These are phyloP conservation scores for Sinocyclocheilus maitianheensis DNA, from an alignment of 2,113 vertebrate species.

Conservation along the genomic window DNA sequence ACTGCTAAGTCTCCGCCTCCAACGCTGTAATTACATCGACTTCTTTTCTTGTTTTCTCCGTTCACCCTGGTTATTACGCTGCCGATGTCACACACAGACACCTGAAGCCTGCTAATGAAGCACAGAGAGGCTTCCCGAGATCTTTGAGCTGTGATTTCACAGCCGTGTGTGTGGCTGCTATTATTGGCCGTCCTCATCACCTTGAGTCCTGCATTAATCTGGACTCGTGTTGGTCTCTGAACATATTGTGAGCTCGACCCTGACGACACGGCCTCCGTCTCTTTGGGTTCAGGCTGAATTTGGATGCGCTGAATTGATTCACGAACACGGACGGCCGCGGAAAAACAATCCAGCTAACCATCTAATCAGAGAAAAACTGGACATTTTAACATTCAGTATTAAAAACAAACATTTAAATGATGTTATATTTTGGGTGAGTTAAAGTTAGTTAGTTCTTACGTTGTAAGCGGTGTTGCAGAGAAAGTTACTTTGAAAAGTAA, in stretches of 20 bases:
- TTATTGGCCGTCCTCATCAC: conserved; percentile 9
- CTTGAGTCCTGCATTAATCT: conserved; percentile 17
- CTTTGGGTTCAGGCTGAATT: too few species aligned
- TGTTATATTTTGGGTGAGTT: too few species aligned
- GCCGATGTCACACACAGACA: neutral
- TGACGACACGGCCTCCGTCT: neutral
- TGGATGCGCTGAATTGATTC: too few species aligned
- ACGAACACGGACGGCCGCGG: too few species aligned
- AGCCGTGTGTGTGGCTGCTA: neutral
- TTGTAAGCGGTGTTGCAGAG: too few species aligned
- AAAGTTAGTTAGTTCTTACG: too few species aligned
- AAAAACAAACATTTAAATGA: too few species aligned
- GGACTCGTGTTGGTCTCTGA: conserved; percentile 4
- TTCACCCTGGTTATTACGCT: neutral
- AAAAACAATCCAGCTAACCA: neutral
- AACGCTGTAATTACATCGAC: neutral
- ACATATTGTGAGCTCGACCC: conserved; percentile 1
- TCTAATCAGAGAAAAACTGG: too few species aligned
- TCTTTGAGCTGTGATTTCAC: neutral
- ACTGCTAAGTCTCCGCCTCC: neutral
- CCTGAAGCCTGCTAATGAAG: neutral
- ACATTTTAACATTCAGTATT: too few species aligned
- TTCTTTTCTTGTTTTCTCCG: neutral
- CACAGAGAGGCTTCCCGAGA: neutral
- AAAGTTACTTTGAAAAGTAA: too few species aligned